Evolutionary conservation across 1,140 invertebrate genomes (phyloP).

Genomic region (Aphaenogaster rudis): DNA sequence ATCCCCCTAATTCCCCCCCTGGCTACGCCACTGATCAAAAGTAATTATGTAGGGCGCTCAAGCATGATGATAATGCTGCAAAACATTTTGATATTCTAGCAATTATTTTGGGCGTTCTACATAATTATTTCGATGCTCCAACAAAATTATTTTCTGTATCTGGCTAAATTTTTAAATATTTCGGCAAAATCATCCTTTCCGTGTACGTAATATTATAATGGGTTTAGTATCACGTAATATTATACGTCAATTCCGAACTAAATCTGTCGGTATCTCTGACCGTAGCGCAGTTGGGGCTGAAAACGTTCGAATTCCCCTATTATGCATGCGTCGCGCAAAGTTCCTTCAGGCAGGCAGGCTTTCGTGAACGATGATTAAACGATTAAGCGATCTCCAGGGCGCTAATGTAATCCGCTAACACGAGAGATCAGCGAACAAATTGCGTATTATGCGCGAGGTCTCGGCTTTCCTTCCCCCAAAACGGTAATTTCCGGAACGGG

Average conservation of each 20-base stretch:
- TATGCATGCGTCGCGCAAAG: constrained; percentile 36
- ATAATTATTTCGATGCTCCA: too few relatives aligned
- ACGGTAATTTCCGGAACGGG: constrained; percentile 40
- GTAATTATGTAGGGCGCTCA: too few relatives aligned
- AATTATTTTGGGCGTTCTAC: too few relatives aligned
- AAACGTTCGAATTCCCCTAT: constrained; percentile 7
- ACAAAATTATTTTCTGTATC: too few relatives aligned
- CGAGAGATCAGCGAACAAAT: constrained; percentile 47
- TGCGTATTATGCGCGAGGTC: constrained; percentile 50
- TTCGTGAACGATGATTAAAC: constrained; percentile 53
- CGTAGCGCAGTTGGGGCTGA: not conserved
- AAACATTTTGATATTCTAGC: too few relatives aligned
- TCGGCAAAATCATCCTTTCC: too few relatives aligned
- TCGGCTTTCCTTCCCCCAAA: not conserved
- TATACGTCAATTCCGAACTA: not conserved
- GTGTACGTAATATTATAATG: too few relatives aligned
- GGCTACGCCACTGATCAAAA: too few relatives aligned
- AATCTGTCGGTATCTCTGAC: not conserved
- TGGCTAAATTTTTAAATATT: too few relatives aligned
- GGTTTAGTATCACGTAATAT: not conserved
- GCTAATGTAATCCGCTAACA: constrained; percentile 41
- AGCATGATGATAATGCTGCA: too few relatives aligned
- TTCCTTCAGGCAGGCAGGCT: constrained; percentile 22
- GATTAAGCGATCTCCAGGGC: constrained; percentile 50
- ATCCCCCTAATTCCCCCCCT: too few relatives aligned